These are phyloP conservation scores for Pentamera pediparva DNA, from an alignment of 53 echinoderm and acorn worm genomes.

Conservation along the genomic window DNA sequence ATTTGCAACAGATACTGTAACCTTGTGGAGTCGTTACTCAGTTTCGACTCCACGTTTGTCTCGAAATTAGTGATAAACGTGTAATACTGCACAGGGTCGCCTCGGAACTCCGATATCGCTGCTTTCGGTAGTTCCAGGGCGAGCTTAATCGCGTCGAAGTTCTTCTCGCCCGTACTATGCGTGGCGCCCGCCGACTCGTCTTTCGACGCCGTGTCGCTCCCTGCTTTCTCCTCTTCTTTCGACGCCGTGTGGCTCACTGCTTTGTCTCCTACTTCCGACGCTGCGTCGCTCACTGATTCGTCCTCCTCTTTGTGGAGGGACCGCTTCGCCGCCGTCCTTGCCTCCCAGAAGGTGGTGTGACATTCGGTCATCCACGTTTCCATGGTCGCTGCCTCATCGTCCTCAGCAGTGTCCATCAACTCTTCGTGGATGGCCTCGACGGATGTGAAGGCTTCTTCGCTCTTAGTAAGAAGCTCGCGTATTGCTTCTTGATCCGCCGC, in stretches of 20 bases:
- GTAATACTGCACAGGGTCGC: conserved; percentile 37
- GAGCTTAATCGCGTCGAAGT: conserved; percentile 42
- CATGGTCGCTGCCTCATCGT: neutral
- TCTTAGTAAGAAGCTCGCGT: neutral
- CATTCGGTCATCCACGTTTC: conserved; percentile 2
- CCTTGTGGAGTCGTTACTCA: conserved; percentile 16
- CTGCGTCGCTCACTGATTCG: no score
- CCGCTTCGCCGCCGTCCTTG: neutral
- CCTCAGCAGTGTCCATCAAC: neutral
- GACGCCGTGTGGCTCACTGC: conserved; percentile 33
- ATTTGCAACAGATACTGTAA: conserved; percentile 32
- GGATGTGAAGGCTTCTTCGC: neutral
- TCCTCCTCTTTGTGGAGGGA: neutral
- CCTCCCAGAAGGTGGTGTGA: conserved; percentile 1
- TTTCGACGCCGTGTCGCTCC: conserved; percentile 7
- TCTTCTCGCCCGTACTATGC: conserved; percentile 9
- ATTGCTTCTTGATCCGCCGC: neutral
- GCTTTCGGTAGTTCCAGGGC: conserved; percentile 45
- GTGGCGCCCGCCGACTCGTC: conserved; percentile 24
- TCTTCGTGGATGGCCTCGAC: conserved; percentile 7
- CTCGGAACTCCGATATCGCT: conserved; percentile 20
- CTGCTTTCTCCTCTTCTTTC: neutral
- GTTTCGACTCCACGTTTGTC: conserved; percentile 27
- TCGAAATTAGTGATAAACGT: conserved; percentile 46
- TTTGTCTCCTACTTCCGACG: conserved; percentile 22